Conservation (phyloP, 2,797 vertebrate genomes). For the Enteromius unitaeniatus region DNA sequence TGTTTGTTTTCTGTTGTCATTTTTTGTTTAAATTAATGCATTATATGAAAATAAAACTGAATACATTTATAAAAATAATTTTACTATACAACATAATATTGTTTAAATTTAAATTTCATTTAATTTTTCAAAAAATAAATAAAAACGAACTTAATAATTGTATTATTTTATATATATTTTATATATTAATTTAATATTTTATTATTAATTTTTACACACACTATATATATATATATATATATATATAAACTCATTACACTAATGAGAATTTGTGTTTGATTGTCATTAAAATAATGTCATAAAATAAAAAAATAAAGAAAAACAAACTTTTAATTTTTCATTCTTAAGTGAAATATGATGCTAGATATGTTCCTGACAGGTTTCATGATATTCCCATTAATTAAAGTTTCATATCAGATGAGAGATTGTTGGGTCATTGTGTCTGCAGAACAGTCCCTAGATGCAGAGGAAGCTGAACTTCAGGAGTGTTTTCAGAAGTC, state of each 20-base stretch:
- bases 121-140: too few relatives aligned
- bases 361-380: neutral
- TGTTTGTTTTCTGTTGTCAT: too few relatives aligned
- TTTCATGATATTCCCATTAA: neutral
- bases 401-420: neutral
- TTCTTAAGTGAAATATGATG: neutral
- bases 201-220: too few relatives aligned
- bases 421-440: neutral
- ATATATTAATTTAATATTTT: too few relatives aligned
- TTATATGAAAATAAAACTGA: neutral
- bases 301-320: neutral
- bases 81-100: too few relatives aligned
- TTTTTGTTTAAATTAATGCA: too few relatives aligned
- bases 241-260: neutral
- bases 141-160: too few relatives aligned
- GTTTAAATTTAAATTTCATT: too few relatives aligned
- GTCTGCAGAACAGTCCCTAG: neutral
- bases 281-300: neutral
- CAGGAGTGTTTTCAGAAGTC: conserved; percentile 9
- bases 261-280: neutral
- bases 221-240: too few relatives aligned
- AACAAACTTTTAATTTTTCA: neutral
- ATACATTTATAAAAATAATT: too few relatives aligned
- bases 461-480: neutral
- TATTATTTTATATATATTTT: too few relatives aligned